phyloP scores from a whole-genome alignment of 2,888 invertebrate species.

The Argyra leucocephala region DNA sequence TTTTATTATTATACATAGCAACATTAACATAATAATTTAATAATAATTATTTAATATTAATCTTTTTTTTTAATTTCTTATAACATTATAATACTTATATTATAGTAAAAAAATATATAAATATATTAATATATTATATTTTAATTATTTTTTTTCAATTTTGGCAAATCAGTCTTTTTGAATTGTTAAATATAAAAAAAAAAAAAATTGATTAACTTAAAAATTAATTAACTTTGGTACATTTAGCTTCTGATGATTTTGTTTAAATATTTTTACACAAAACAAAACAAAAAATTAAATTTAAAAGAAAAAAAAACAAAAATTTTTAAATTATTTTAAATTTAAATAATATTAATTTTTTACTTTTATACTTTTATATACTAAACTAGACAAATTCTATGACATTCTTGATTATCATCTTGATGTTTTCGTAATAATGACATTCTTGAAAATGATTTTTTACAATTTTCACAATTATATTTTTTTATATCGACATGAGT shows the following conservation, averaged over 20 bases:
- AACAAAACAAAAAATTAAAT: background rate
- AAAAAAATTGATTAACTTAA: background rate
- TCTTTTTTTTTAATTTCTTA: no score
- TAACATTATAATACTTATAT: no score
- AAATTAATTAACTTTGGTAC: constrained; percentile 7
- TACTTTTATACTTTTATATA: background rate
- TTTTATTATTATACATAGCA: background rate
- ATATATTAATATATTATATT: no score
- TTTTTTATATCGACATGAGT: constrained; percentile 42
- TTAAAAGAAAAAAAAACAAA: background rate
- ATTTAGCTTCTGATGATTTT: background rate
- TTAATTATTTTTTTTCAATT: no score
- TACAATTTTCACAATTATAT: constrained; percentile 38
- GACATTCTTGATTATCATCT: constrained; percentile 8
- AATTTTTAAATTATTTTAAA: background rate
- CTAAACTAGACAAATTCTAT: background rate
- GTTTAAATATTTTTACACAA: background rate
- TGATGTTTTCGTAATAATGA: constrained; percentile 39
- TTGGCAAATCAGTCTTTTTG: background rate
- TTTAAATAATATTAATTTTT: background rate
- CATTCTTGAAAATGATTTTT: constrained; percentile 43
- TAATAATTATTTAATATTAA: no score
- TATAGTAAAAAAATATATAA: no score
- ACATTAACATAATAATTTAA: no score
- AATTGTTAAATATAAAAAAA: background rate